Percentiles rank a stretch among this genome's conserved stretches.
phyloP scores from a whole-genome alignment of 2,797 vertebrate genomes.

The Galagoides demidoff region DNA sequence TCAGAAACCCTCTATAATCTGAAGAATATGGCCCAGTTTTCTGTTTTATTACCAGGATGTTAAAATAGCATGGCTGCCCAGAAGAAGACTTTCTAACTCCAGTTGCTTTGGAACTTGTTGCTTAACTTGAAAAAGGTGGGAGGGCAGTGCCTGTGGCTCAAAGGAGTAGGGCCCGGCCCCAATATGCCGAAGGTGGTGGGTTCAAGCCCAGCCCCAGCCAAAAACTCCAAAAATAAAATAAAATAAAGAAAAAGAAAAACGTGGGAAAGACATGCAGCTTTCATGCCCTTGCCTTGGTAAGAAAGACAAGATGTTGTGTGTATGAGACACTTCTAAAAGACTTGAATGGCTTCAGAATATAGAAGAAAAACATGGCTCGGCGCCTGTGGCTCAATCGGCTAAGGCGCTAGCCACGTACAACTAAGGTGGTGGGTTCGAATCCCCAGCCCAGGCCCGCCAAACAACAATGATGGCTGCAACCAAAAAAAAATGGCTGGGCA shows the following conservation, averaged over 20 bases:
- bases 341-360: background rate
- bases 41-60: slow-evolving; percentile 94
- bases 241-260: background rate
- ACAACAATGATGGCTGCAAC: no score
- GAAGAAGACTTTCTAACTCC: slow-evolving; percentile 29
- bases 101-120: background rate
- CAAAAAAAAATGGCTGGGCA: no score
- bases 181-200: no score
- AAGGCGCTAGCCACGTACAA: no score
- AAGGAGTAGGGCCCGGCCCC: no score
- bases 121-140: background rate
- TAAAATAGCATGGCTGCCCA: slow-evolving; percentile 79
- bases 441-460: no score
- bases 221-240: no score
- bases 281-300: background rate
- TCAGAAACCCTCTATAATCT: slow-evolving; percentile 89
- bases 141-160: no score
- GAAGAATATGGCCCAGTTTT: slow-evolving; percentile 91
- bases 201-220: no score
- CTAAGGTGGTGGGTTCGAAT: no score
- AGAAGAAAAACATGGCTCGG: background rate
- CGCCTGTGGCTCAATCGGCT: no score
- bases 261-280: background rate
- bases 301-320: background rate
- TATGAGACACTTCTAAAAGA: background rate